phyloP scores from a whole-genome alignment of 2,888 invertebrate species.

The Sinopyrophorus schimmeli region DNA sequence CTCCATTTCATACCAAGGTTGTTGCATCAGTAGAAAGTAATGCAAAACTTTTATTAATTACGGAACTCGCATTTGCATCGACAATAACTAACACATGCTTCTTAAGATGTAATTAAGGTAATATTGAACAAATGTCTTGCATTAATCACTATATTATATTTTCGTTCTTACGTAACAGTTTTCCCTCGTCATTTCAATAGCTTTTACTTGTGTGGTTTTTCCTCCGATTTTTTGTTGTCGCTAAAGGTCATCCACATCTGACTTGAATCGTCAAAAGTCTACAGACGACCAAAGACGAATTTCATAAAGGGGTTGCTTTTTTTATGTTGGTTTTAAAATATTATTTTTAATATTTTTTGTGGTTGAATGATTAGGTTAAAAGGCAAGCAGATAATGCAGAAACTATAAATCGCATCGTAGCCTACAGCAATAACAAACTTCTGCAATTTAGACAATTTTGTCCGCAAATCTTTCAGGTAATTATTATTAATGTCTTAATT shows the following conservation, averaged over 20 bases:
- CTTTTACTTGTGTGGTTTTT: neutral
- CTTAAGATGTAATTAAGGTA: too few species aligned
- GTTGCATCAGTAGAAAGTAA: too few species aligned
- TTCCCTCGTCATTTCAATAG: neutral
- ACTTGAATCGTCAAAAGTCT: slow-evolving; percentile 37
- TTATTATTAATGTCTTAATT: too few species aligned
- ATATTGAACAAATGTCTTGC: too few species aligned
- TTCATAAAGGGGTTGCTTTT: slow-evolving; percentile 16
- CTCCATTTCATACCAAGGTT: too few species aligned
- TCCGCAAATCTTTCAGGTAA: slow-evolving; percentile 54
- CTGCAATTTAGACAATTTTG: slow-evolving; percentile 50
- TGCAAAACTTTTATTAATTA: too few species aligned
- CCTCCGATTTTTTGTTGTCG: neutral
- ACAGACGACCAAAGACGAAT: slow-evolving; percentile 34
- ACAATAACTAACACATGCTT: too few species aligned
- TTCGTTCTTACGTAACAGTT: slow-evolving; percentile 1
- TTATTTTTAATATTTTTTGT: slow-evolving; percentile 6
- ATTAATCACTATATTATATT: too few species aligned
- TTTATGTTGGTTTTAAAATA: slow-evolving; percentile 2
- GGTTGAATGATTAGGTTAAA: slow-evolving; percentile 26
- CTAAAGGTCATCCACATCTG: slow-evolving; percentile 8
- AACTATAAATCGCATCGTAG: slow-evolving; percentile 19
- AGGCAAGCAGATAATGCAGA: slow-evolving; percentile 18
- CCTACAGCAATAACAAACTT: slow-evolving; percentile 47
- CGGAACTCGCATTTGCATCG: too few species aligned